Conservation (phyloP, 2,113 vertebrate species). For the Notarius quadriscutis region DNA sequence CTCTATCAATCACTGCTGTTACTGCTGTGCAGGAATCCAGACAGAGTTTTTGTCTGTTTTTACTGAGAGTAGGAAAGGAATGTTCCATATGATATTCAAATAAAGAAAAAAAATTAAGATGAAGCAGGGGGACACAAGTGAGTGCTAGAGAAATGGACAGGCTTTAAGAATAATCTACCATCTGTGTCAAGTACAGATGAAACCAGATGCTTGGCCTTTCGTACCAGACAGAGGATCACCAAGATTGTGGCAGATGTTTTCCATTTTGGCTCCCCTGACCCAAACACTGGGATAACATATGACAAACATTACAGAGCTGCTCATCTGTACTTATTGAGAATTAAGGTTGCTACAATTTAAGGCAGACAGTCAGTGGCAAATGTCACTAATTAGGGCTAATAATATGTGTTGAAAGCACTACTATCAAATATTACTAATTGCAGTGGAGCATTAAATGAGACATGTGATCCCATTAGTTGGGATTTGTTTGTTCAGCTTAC, state of each 20-base stretch:
- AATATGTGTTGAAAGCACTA: neutral
- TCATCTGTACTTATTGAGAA: constrained; percentile 34
- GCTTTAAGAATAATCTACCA: constrained; percentile 41
- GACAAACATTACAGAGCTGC: constrained; percentile 40
- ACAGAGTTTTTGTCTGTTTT: constrained; percentile 29
- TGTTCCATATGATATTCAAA: constrained; percentile 52
- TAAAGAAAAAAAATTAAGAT: constrained; percentile 19
- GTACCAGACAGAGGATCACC: constrained; percentile 45
- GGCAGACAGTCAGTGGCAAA: neutral
- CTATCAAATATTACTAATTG: constrained; percentile 11
- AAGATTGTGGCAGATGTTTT: constrained; percentile 54
- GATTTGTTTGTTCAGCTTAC: constrained; percentile 22
- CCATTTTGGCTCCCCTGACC: constrained; percentile 47
- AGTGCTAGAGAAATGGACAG: constrained; percentile 45
- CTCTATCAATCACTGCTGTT: constrained; percentile 51
- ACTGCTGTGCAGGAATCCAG: constrained; percentile 45
- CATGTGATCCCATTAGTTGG: constrained; percentile 9
- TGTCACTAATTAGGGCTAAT: constrained; percentile 24
- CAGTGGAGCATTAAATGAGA: constrained; percentile 4
- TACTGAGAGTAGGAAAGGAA: constrained; percentile 34
- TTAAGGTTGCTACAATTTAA: constrained; percentile 11
- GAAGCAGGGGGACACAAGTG: constrained; percentile 17
- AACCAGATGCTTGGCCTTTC: constrained; percentile 53
- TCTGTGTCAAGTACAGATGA: constrained; percentile 44
- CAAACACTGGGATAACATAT: constrained; percentile 39